phyloP scores from a whole-genome alignment of 2,797 vertebrate species.

The Semaprochilodus insignis region DNA sequence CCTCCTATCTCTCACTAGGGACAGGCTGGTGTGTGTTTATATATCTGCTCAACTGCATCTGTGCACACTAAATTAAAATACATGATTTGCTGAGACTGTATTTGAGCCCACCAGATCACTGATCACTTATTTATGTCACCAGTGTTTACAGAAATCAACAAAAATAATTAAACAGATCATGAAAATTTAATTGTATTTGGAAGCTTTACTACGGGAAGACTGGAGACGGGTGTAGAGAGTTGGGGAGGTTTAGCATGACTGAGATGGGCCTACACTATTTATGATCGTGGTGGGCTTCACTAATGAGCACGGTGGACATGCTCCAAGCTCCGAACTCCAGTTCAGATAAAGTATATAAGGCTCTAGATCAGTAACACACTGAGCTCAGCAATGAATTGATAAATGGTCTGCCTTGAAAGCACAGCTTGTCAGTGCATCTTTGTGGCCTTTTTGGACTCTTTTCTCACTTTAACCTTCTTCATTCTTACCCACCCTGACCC shows the following conservation, averaged over 20 bases:
- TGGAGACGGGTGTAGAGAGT: constrained; percentile 61
- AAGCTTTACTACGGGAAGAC: constrained; percentile 62
- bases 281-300: constrained; percentile 28
- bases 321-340: constrained; percentile 1
- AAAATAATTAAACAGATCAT: constrained; percentile 63
- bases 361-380: constrained; percentile 4
- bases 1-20: constrained; percentile 49
- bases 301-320: constrained; percentile 29
- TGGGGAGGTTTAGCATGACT: constrained; percentile 7
- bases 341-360: not conserved
- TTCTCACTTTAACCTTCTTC: constrained; percentile 23
- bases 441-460: not conserved
- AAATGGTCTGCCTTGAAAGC: constrained; percentile 12
- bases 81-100: constrained; percentile 57
- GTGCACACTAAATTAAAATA: constrained; percentile 68
- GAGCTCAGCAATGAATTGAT: constrained; percentile 33
- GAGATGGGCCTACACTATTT: constrained; percentile 52
- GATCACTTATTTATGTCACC: constrained; percentile 45
- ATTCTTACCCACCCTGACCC: constrained; percentile 2
- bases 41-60: constrained; percentile 56
- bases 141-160: constrained; percentile 55
- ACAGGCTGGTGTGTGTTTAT: constrained; percentile 61
- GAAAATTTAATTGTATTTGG: constrained; percentile 64
- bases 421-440: constrained; percentile 15
- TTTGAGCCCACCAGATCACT: constrained; percentile 58